Base-by-base conservation (phyloP, 2,797 vertebrate species). In the Artibeus lituratus region DNA sequence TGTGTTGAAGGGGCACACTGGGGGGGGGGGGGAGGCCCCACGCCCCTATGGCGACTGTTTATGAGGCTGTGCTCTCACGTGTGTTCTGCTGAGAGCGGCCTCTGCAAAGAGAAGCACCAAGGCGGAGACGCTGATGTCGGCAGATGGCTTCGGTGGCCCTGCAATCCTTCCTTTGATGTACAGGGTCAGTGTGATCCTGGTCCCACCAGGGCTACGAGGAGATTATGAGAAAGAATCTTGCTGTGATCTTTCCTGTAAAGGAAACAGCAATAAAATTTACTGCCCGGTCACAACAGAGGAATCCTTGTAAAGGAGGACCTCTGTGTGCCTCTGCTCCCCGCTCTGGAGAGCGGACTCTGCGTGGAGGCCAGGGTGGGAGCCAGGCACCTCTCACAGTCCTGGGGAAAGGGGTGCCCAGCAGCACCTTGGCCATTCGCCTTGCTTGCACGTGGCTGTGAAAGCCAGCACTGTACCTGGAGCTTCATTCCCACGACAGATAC, bases 161-260 rank as follows among this genome's bases (percentile, higher is more conserved):
- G 95, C 70, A 96, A 96, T 97, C 97, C 91, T 97, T 96, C 78
- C 96, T 98, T 97, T 98, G 98, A 98, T 97, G 97, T 98, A 96
- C 93, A 88, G 96, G 97, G 97, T 98, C 98, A 98, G 12, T 90
- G 96, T 83, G 94, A 97, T 97, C 95, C 96, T 97, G 98, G 96
- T 93, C 98, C 96, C 95, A 97, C 47, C 77, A 2, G 73, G 74
- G 85, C 91, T 94, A 87, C 95, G 90, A 97, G 97, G 39, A 98
- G 97, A 97, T 88, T 49, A 97, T 96, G 98, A 97, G 97, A 88
- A 95, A 98, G 90, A 96, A 74, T 94, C 97, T 98, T 76, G 86
- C 97, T 98, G 97, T 98, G 97, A 97, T 98, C 98, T 98, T 97
- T 96, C 98, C 98, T 99, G 98, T 96, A 98, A 98, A 0, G 87